A percentile compares a stretch with the other conserved stretches of the same genome.
Evolutionary conservation across 1,140 invertebrate genomes (phyloP).

Genomic region (Leptinotarsa undecemlineata): DNA sequence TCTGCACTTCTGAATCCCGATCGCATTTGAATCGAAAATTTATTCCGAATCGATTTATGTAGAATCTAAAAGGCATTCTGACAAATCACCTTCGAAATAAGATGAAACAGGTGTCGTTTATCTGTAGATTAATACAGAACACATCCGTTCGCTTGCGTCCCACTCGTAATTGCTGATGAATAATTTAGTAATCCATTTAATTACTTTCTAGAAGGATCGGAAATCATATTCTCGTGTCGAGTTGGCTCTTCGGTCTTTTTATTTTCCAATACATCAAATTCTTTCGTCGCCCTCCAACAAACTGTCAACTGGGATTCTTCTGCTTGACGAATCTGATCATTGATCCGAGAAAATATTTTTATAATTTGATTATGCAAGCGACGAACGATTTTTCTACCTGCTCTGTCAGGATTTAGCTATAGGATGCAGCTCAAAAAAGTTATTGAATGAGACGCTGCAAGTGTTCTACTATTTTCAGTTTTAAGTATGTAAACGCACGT

Average conservation of each 20-base stretch:
- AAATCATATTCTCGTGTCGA: conserved; percentile 8
- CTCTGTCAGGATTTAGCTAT: neutral
- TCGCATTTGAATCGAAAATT: conserved; percentile 18
- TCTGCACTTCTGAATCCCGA: neutral
- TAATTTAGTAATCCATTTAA: conserved; percentile 41
- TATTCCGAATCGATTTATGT: conserved; percentile 24
- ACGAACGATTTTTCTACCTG: neutral
- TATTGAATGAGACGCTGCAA: neutral
- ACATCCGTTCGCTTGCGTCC: conserved; percentile 34
- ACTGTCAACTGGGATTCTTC: neutral
- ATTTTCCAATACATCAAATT: conserved; percentile 12
- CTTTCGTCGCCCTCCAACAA: neutral
- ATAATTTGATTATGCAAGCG: neutral
- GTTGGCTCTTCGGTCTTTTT: neutral
- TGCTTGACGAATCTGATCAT: neutral
- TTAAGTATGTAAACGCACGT: too few species aligned
- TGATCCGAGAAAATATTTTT: conserved; percentile 3
- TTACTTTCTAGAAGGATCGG: conserved; percentile 23
- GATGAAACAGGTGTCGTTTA: conserved; percentile 35
- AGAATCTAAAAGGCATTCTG: conserved; percentile 19
- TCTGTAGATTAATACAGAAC: conserved; percentile 33
- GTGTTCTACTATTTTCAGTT: too few species aligned
- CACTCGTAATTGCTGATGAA: conserved; percentile 38
- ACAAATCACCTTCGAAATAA: conserved; percentile 35
- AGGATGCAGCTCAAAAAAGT: neutral